These are phyloP conservation scores for Belgica antarctica DNA, from an alignment of 2,888 invertebrate species.

Conservation along the genomic window DNA sequence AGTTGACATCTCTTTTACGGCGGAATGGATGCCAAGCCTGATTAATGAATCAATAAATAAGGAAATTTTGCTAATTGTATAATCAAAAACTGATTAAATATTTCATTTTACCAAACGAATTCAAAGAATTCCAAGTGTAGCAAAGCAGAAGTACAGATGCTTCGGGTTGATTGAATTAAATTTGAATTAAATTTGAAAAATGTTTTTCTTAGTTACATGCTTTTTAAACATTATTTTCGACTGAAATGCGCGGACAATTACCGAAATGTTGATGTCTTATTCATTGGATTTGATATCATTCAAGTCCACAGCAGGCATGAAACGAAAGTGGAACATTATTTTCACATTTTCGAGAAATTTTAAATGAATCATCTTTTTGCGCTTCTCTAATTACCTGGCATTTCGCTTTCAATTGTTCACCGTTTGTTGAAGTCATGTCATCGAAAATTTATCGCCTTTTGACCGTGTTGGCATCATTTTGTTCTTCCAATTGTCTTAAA, in stretches of 20 bases:
- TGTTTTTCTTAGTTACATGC: no score
- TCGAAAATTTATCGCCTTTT: no score
- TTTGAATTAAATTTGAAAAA: no score
- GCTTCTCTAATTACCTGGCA: background rate
- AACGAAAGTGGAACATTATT: background rate
- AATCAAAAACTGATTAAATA: constrained; percentile 18
- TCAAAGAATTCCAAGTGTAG: background rate
- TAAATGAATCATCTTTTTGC: background rate
- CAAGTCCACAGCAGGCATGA: background rate
- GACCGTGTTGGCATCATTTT: background rate
- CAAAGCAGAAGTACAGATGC: no score
- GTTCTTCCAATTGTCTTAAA: background rate
- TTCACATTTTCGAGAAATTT: background rate
- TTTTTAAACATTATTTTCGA: no score
- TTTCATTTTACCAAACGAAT: background rate
- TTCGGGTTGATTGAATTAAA: no score
- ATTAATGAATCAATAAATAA: constrained; percentile 13
- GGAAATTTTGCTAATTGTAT: constrained; percentile 8
- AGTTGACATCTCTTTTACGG: no score
- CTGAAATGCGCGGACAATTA: background rate
- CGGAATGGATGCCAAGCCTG: background rate
- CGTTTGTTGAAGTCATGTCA: no score
- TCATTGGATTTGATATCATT: background rate
- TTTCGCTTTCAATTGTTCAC: constrained; percentile 4
- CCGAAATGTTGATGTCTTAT: constrained; percentile 2